Evolutionary conservation across 2,797 vertebrate species (phyloP).

Genomic region (Fistularia tabacaria): DNA sequence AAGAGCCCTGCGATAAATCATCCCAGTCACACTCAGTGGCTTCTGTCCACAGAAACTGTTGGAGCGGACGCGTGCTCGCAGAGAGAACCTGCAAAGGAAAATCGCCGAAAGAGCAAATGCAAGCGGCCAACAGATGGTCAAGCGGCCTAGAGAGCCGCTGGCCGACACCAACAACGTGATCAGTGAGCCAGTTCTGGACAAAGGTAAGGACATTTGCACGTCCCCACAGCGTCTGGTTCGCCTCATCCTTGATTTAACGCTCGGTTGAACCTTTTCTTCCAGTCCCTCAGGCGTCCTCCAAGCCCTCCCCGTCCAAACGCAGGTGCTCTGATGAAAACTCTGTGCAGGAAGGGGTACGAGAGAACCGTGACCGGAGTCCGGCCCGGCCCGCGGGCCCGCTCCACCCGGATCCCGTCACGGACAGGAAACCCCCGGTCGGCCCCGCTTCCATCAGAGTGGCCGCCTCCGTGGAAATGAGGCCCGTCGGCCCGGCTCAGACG

Average conservation of each 20-base stretch:
- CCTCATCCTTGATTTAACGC: neutral
- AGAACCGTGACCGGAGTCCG: constrained; percentile 73
- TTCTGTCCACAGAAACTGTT: constrained; percentile 83
- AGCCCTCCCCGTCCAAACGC: constrained; percentile 90
- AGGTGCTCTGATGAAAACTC: constrained; percentile 79
- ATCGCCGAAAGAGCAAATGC: constrained; percentile 84
- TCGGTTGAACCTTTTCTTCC: constrained; percentile 2
- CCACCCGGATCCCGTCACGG: constrained; percentile 55
- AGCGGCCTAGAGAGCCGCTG: constrained; percentile 85
- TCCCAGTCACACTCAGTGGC: neutral
- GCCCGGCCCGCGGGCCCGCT: constrained; percentile 20
- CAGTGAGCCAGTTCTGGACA: constrained; percentile 56
- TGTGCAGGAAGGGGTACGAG: constrained; percentile 57
- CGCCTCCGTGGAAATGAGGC: constrained; percentile 44
- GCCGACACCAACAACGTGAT: constrained; percentile 78
- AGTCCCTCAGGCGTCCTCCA: constrained; percentile 78
- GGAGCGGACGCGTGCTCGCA: constrained; percentile 90
- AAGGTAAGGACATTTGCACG: constrained; percentile 71
- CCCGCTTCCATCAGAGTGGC: constrained; percentile 22
- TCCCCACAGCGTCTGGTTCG: neutral
- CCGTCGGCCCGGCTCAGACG: constrained; percentile 15
- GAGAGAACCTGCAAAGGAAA: constrained; percentile 96
- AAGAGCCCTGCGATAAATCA: neutral
- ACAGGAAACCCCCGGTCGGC: constrained; percentile 60
- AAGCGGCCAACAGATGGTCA: constrained; percentile 69